Conservation (phyloP, 2,113 vertebrate genomes). For the Trachemys scripta region DNA sequence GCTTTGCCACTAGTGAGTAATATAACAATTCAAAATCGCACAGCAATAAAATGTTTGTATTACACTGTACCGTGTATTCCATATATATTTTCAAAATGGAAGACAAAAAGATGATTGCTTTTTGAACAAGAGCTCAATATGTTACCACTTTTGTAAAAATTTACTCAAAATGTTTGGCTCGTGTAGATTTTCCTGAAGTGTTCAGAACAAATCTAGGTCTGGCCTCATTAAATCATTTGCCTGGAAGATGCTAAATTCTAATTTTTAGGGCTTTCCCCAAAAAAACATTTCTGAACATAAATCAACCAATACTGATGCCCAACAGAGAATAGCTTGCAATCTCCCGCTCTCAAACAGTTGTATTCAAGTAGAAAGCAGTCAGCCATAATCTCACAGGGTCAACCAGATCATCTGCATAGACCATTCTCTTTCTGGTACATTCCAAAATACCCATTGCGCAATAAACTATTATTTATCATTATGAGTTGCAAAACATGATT, state of each 20-base stretch:
- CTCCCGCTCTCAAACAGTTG: background rate
- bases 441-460: conserved; percentile 20
- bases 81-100: rapidly evolving
- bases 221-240: background rate
- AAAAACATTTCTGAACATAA: conserved; percentile 4
- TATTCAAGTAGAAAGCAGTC: background rate
- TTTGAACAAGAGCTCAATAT: background rate
- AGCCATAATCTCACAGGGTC: background rate
- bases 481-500: background rate
- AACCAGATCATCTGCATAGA: background rate
- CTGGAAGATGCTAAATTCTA: background rate
- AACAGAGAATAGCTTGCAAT: background rate
- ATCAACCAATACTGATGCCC: background rate
- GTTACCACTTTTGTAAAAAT: rapidly evolving
- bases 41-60: background rate
- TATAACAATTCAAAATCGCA: rapidly evolving
- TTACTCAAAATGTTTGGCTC: background rate
- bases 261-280: background rate
- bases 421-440: background rate
- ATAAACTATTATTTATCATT: background rate
- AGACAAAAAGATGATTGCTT: too few species aligned
- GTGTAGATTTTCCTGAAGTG: background rate
- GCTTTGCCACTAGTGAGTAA: background rate
- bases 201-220: background rate
- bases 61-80: rapidly evolving